These are phyloP conservation scores for Orientallactaga bullata DNA, from an alignment of 2,113 vertebrate genomes.

Conservation along the genomic window DNA sequence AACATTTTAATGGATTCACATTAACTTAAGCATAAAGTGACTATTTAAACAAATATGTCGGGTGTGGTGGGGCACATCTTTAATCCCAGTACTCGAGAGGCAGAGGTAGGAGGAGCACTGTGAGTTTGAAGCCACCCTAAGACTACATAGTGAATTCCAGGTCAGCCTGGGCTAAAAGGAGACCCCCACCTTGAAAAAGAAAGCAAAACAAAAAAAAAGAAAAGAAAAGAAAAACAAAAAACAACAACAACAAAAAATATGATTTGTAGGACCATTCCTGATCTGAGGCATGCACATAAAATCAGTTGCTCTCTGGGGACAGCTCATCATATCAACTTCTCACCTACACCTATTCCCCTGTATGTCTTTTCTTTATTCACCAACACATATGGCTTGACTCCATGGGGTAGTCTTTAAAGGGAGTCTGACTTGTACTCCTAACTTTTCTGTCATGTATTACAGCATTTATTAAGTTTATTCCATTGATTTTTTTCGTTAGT, in stretches of 20 bases:
- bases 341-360: accelerated
- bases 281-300: neutral
- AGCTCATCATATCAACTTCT: neutral
- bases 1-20: neutral
- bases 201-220: too few species aligned
- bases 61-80: too few species aligned
- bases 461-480: neutral
- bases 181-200: too few species aligned
- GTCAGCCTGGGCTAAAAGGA: too few species aligned
- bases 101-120: too few species aligned
- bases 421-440: neutral
- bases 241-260: too few species aligned
- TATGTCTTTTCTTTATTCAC: neutral
- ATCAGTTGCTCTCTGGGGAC: neutral
- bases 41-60: too few species aligned
- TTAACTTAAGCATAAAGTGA: neutral
- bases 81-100: too few species aligned
- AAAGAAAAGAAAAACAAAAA: too few species aligned
- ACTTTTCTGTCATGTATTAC: neutral
- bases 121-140: too few species aligned
- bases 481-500: neutral
- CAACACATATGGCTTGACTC: neutral
- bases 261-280: neutral
- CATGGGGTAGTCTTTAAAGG: neutral
- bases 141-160: too few species aligned